A percentile compares a stretch with the other conserved stretches of the same genome.
phyloP scores from a whole-genome alignment of 1,140 invertebrate genomes.

The Ceratitis capitata region DNA sequence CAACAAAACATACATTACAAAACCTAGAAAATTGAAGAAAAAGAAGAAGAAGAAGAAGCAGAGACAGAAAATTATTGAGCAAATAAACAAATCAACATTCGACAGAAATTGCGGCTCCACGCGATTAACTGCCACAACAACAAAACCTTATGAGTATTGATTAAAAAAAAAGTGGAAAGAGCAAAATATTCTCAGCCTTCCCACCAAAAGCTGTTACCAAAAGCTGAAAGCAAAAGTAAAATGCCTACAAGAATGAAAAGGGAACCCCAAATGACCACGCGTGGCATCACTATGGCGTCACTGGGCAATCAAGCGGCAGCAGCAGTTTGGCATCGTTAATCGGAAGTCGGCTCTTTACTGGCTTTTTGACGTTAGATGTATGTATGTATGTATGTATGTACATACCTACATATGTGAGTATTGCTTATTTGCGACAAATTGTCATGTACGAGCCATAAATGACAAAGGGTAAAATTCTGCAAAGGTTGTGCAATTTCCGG shows the following conservation, averaged over 20 bases:
- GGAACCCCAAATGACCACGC: neutral
- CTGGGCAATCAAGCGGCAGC: neutral
- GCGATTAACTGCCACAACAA: neutral
- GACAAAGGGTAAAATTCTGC: neutral
- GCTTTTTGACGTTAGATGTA: too few relatives aligned
- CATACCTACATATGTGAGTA: neutral
- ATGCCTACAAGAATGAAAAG: neutral
- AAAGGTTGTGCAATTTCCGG: neutral
- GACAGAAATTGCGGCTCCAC: neutral
- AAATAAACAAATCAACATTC: slow-evolving; percentile 30
- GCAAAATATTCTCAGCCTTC: neutral
- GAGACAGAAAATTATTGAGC: neutral
- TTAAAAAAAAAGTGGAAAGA: neutral
- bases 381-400: too few relatives aligned
- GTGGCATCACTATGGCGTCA: neutral
- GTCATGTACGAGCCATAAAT: neutral
- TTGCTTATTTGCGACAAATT: slow-evolving; percentile 5
- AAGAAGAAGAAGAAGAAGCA: neutral
- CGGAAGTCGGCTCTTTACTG: neutral
- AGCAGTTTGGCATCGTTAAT: neutral
- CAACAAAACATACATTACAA: neutral
- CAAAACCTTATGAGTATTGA: neutral
- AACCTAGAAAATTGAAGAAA: neutral
- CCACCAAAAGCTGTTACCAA: neutral
- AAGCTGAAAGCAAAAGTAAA: neutral